Evolutionary conservation across 2,797 vertebrate genomes (phyloP).

Genomic region (Pipistrellus pygmaeus): DNA sequence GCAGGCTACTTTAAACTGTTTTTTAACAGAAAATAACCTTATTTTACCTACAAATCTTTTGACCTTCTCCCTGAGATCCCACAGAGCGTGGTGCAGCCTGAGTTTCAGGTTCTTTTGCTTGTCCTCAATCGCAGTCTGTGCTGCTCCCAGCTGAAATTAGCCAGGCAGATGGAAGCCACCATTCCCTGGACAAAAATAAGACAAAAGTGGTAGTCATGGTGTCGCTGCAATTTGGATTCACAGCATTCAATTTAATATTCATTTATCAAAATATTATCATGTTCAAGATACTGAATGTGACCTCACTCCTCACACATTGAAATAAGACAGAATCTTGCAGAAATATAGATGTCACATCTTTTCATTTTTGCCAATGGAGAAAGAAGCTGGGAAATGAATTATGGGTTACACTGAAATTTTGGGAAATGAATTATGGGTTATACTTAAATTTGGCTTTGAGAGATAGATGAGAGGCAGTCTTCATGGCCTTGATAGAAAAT

Average conservation of each 20-base stretch:
- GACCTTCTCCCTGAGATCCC: neutral
- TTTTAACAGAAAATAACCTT: neutral
- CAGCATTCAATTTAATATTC: neutral
- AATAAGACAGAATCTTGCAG: neutral
- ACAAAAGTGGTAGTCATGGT: neutral
- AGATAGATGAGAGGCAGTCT: neutral
- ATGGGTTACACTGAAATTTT: neutral
- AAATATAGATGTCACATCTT: neutral
- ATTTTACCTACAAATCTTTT: neutral
- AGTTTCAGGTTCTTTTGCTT: neutral
- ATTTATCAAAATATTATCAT: neutral
- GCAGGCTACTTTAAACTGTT: neutral
- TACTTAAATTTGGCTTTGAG: conserved; percentile 23
- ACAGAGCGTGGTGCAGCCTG: neutral
- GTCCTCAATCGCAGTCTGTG: neutral
- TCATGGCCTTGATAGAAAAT: neutral
- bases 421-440: neutral
- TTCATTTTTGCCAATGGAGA: neutral
- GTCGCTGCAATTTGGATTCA: neutral
- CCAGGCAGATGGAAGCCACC: neutral
- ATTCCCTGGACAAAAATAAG: neutral
- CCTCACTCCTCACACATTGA: neutral
- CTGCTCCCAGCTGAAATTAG: neutral
- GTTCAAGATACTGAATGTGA: neutral
- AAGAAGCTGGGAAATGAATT: neutral